Conservation (phyloP, 2,113 vertebrate species). For the Apodemus speciosus region DNA sequence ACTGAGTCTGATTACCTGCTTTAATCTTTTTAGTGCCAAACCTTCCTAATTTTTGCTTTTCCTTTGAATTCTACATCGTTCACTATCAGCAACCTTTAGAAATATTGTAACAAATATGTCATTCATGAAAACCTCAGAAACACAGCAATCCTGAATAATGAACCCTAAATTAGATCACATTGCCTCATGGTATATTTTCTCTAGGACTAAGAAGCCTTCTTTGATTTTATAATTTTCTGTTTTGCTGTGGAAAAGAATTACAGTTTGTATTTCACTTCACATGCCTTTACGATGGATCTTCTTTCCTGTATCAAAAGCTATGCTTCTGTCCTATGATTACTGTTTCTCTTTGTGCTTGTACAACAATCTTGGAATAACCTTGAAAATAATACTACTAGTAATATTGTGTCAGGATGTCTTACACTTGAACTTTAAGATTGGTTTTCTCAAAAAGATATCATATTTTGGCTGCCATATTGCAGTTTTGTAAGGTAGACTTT, state of each 20-base stretch:
- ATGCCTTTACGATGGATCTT: neutral
- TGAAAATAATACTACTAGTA: neutral
- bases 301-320: neutral
- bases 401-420: neutral
- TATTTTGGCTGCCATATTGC: neutral
- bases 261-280: neutral
- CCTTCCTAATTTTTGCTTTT: neutral
- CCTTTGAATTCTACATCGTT: neutral
- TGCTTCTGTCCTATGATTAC: neutral
- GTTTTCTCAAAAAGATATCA: neutral
- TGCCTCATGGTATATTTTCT: neutral
- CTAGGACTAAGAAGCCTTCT: neutral
- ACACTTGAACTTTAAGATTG: neutral
- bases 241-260: neutral
- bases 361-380: neutral
- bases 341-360: neutral
- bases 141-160: neutral
- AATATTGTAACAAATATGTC: neutral
- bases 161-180: neutral
- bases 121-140: neutral
- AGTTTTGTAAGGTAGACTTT: constrained; percentile 1
- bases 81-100: neutral
- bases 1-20: neutral
- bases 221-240: neutral
- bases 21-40: neutral